Percentiles rank a stretch among this genome's conserved stretches.
Evolutionary conservation across 23 tunicate species (phyloP).

Genomic region (Trididemnum nubilum): DNA sequence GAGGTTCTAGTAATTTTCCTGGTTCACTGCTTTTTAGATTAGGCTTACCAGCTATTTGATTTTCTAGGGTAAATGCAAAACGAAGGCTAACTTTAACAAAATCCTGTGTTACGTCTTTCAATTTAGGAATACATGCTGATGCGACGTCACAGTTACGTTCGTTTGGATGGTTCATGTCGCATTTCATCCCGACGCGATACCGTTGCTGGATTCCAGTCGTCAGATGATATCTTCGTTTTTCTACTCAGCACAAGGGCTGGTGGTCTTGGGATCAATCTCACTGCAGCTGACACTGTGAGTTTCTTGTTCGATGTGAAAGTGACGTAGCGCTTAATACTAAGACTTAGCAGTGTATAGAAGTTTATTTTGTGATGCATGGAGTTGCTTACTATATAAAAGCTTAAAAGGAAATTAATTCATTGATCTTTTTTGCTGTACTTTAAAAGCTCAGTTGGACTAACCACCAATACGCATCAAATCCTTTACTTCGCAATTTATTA

Average conservation of each 20-base stretch:
- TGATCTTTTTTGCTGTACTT: not conserved
- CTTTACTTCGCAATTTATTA: no score
- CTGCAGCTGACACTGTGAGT: slow-evolving; percentile 88
- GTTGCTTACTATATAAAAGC: not conserved
- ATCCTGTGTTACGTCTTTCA: no score
- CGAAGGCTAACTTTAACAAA: no score
- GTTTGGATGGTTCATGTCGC: slow-evolving; percentile 78
- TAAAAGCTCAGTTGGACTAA: no score
- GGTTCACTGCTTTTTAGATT: no score
- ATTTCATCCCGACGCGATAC: slow-evolving; percentile 88
- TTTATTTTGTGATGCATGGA: not conserved
- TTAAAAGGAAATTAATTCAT: not conserved
- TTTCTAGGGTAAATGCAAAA: no score
- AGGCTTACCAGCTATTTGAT: no score
- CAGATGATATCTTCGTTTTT: slow-evolving; percentile 73
- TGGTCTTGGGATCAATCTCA: slow-evolving; percentile 82
- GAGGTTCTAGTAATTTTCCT: no score
- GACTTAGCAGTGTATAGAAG: not conserved
- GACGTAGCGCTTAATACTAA: not conserved
- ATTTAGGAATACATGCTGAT: slow-evolving; percentile 71
- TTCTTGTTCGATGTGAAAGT: no score
- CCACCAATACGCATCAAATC: no score
- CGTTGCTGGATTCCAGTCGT: slow-evolving; percentile 76
- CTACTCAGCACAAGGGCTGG: slow-evolving; percentile 84
- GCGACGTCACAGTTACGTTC: slow-evolving; percentile 53